A percentile compares a stretch with the other conserved stretches of the same genome.
phyloP scores from a whole-genome alignment of 2,888 invertebrate genomes.

The Metallyticus violacea region DNA sequence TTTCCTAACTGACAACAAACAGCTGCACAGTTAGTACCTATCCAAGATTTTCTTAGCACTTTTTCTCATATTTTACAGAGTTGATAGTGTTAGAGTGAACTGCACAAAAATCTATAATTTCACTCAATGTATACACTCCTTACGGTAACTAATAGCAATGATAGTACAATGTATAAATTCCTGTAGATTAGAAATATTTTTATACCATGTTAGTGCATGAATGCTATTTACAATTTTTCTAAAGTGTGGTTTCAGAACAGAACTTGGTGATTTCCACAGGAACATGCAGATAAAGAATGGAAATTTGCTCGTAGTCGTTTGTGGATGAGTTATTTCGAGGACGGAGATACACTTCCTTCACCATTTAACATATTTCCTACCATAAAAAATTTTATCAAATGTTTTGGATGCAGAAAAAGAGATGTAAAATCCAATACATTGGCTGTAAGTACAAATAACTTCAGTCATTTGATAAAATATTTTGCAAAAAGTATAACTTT shows the following conservation, averaged over 20 bases:
- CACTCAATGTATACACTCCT: too few species aligned
- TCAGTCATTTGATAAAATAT: not conserved
- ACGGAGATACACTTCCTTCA: conserved; percentile 86
- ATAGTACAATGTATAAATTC: too few species aligned
- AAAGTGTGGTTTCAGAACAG: not conserved
- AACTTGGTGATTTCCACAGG: conserved; percentile 52
- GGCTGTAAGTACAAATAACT: conserved; percentile 46
- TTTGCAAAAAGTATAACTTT: not conserved
- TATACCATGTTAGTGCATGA: too few species aligned
- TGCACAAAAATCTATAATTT: too few species aligned
- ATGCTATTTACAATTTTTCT: too few species aligned
- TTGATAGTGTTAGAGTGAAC: too few species aligned
- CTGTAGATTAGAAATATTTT: too few species aligned
- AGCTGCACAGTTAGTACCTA: too few species aligned
- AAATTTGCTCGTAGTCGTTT: conserved; percentile 93
- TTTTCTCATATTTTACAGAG: too few species aligned
- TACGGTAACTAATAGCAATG: too few species aligned
- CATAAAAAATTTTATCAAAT: conserved; percentile 64
- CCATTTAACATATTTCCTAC: conserved; percentile 94
- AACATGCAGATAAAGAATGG: conserved; percentile 94
- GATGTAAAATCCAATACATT: conserved; percentile 57
- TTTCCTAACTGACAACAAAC: too few species aligned
- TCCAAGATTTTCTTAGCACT: too few species aligned
- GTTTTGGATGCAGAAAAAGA: conserved; percentile 51
- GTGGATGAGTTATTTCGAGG: conserved; percentile 97